Base-by-base conservation (phyloP, 2,888 invertebrate genomes). In the Ramazzottius varieornatus region DNA sequence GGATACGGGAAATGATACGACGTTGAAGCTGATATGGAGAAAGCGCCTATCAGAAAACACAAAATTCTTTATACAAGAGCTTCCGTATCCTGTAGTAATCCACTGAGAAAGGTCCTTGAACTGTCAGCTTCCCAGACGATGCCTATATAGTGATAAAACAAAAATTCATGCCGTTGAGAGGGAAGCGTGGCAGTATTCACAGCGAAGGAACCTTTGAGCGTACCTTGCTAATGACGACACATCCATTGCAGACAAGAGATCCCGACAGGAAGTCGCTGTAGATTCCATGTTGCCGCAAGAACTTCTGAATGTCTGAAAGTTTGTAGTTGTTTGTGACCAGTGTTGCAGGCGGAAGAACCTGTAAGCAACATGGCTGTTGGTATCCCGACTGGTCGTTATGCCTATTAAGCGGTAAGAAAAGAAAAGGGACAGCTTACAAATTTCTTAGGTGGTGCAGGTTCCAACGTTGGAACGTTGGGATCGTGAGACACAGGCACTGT, bases 21-120 rank as follows among this genome's bases (percentile, higher is more conserved):
- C n/a, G n/a, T n/a, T n/a, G n/a, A n/a, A n/a, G n/a, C n/a, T n/a
- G n/a, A n/a, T n/a, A n/a, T n/a, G n/a, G n/a, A n/a, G n/a, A n/a
- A n/a, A n/a, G n/a, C n/a, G n/a, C n/a, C n/a, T n/a, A n/a, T 70
- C 81, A 93, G 65, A 94, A 84, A 73, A 98, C 90, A 66, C 94
- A 96, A 77, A 93, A 98, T 75, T 98, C 94, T 69, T 88, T 86
- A 74, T 98, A 98, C 33, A 98, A 78, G 46, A 94, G 78, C 71
- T 90, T 88, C 66, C 93, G 81, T 64, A 98, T 86, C 81, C 83
- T 86, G 77, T 86, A 98, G 77, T 92, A 98, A 70, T 96, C 93
- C 71, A 92, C 90, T 4, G 90, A 88, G 0, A 93, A 78, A 66
- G 88, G 86, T 0, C 98, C 96, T 78, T 98, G 96, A 67, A 98